These are phyloP conservation scores for Oscheius sp. DNA, from an alignment of 2,888 invertebrate species.

Conservation along the genomic window DNA sequence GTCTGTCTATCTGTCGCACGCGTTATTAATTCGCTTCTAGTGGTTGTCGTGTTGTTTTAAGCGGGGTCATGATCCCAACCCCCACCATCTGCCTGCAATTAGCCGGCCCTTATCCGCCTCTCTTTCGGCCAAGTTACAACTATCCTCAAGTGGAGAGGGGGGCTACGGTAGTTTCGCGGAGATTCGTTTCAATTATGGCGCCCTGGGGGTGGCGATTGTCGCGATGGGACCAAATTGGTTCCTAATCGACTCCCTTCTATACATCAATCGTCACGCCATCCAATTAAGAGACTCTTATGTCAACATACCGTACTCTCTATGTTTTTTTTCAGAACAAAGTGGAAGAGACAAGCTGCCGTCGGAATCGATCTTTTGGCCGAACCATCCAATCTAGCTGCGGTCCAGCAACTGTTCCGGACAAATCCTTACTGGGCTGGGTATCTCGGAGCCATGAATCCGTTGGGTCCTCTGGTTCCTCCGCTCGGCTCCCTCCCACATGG, in stretches of 20 bases:
- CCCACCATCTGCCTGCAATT: constrained; percentile 22
- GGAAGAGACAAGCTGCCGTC: constrained; percentile 98
- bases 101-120: constrained; percentile 1
- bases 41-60: constrained; percentile 34
- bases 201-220: constrained; percentile 36
- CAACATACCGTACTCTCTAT: not conserved
- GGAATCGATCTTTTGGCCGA: constrained; percentile 95
- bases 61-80: constrained; percentile 6
- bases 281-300: constrained; percentile 30
- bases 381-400: constrained; percentile 97
- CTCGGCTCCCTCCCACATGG: constrained; percentile 7
- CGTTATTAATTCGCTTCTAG: constrained; percentile 29
- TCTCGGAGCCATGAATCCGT: constrained; percentile 27
- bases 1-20: constrained; percentile 19
- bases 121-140: constrained; percentile 1
- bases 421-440: constrained; percentile 69
- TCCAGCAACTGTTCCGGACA: constrained; percentile 80
- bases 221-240: constrained; percentile 38
- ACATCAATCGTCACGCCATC: constrained; percentile 39
- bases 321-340: constrained; percentile 85
- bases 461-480: constrained; percentile 16
- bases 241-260: constrained; percentile 37
- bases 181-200: constrained; percentile 38
- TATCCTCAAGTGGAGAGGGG: not conserved
- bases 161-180: constrained; percentile 27